These are phyloP conservation scores for Aspidiotus destructor DNA, from an alignment of 2,888 invertebrate genomes.

Conservation along the genomic window DNA sequence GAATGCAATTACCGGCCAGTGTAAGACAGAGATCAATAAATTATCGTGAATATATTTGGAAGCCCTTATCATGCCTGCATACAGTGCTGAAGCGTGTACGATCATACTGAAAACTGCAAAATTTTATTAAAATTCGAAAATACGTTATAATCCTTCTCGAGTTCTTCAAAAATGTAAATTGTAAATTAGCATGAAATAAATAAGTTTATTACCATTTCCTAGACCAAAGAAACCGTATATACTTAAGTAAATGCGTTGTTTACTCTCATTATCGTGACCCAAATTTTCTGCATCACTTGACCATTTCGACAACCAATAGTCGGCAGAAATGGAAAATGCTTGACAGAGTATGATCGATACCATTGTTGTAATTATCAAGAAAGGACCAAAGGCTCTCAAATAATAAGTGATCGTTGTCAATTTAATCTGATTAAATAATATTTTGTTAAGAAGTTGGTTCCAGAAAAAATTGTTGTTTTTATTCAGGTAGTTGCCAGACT, in stretches of 20 bases:
- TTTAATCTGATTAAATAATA: slow-evolving; percentile 55
- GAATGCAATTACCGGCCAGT: slow-evolving; percentile 47
- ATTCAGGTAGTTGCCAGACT: background rate
- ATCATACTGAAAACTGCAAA: no score
- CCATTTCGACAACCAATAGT: slow-evolving; percentile 76
- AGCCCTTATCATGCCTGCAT: slow-evolving; percentile 24
- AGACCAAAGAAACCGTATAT: slow-evolving; percentile 82
- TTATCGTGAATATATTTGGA: slow-evolving; percentile 34
- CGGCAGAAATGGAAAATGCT: slow-evolving; percentile 75
- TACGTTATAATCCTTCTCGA: no score
- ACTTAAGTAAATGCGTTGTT: slow-evolving; percentile 54
- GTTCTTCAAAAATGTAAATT: no score
- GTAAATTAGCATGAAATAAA: no score
- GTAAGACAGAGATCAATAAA: slow-evolving; percentile 45
- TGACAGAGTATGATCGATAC: slow-evolving; percentile 71
- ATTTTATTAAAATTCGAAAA: no score
- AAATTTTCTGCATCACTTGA: slow-evolving; percentile 51
- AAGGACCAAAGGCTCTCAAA: slow-evolving; percentile 69
- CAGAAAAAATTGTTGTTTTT: no score
- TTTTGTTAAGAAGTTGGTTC: no score
- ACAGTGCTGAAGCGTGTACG: no score
- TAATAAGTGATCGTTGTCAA: slow-evolving; percentile 82
- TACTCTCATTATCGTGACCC: no score
- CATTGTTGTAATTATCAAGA: slow-evolving; percentile 61
- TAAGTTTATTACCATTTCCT: slow-evolving; percentile 56